These are phyloP conservation scores for Agrotis clavis DNA, from an alignment of 2,888 invertebrate genomes.

Conservation along the genomic window DNA sequence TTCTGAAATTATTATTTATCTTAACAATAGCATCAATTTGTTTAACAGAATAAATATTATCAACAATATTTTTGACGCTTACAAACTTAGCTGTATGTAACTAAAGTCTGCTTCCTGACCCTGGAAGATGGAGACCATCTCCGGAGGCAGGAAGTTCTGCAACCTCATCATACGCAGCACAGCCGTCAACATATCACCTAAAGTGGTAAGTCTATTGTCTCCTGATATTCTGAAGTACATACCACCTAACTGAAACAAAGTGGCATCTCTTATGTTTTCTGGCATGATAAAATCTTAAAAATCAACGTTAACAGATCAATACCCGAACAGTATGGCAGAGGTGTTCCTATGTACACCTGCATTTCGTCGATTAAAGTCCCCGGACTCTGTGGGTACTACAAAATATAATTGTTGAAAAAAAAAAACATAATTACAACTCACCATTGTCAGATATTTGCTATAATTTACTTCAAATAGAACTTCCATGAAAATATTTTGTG, in stretches of 20 bases:
- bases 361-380: too few relatives aligned
- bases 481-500: conserved; percentile 85
- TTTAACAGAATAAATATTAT: neutral
- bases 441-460: conserved; percentile 89
- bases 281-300: neutral
- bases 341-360: too few relatives aligned
- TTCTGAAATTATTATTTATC: conserved; percentile 73
- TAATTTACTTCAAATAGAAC: conserved; percentile 88
- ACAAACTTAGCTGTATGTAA: conserved; percentile 84
- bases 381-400: too few relatives aligned
- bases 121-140: conserved; percentile 76
- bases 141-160: conserved; percentile 87
- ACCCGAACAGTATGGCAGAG: neutral
- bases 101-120: conserved; percentile 79
- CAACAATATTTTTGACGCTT: conserved; percentile 64
- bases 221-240: conserved; percentile 88
- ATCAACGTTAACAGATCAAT: neutral
- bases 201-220: conserved; percentile 82
- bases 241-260: conserved; percentile 80
- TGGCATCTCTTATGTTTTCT: neutral
- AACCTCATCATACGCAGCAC: conserved; percentile 84
- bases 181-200: conserved; percentile 85
- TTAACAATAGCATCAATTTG: neutral
- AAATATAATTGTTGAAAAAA: too few relatives aligned
- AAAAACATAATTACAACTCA: conserved; percentile 69